phyloP scores from a whole-genome alignment of 2,888 invertebrate genomes.

The Lasioglossum lativentre region DNA sequence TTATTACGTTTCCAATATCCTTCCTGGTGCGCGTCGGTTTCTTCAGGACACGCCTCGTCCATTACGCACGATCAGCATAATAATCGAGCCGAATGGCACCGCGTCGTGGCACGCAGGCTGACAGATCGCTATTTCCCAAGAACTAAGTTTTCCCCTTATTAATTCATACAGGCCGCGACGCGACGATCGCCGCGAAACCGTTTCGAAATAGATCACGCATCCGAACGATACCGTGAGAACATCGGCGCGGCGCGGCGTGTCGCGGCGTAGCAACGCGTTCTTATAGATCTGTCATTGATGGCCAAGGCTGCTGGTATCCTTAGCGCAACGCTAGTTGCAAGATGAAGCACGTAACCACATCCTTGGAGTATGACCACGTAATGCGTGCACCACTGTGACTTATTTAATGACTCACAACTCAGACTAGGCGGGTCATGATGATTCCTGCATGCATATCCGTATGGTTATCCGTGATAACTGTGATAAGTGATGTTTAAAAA shows the following conservation, averaged over 20 bases:
- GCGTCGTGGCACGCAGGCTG: neutral
- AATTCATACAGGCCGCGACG: conserved; percentile 35
- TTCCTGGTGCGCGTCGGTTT: conserved; percentile 45
- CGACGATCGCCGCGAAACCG: conserved; percentile 31
- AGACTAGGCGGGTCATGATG: conserved; percentile 56
- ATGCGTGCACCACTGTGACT: conserved; percentile 45
- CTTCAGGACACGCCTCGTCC: conserved; percentile 30
- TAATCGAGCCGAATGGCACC: neutral
- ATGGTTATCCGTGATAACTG: neutral
- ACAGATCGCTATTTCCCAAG: conserved; percentile 12
- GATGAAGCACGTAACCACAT: conserved; percentile 57
- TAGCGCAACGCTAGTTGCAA: conserved; percentile 36
- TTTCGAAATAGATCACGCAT: conserved; percentile 54
- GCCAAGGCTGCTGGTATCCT: conserved; percentile 77
- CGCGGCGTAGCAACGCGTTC: conserved; percentile 67
- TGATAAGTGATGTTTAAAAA: conserved; percentile 1
- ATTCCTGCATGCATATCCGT: conserved; percentile 1
- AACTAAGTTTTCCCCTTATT: conserved; percentile 29
- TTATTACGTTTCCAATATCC: conserved; percentile 22
- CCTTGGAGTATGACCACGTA: conserved; percentile 67
- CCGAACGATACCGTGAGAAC: conserved; percentile 79
- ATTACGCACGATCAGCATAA: conserved; percentile 6
- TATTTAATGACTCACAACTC: conserved; percentile 70
- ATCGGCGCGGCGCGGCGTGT: no score
- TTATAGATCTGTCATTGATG: conserved; percentile 76